A percentile compares a stretch with the other conserved stretches of the same genome.
phyloP scores from a whole-genome alignment of 1,140 invertebrate species.

The Drosophila parvula region DNA sequence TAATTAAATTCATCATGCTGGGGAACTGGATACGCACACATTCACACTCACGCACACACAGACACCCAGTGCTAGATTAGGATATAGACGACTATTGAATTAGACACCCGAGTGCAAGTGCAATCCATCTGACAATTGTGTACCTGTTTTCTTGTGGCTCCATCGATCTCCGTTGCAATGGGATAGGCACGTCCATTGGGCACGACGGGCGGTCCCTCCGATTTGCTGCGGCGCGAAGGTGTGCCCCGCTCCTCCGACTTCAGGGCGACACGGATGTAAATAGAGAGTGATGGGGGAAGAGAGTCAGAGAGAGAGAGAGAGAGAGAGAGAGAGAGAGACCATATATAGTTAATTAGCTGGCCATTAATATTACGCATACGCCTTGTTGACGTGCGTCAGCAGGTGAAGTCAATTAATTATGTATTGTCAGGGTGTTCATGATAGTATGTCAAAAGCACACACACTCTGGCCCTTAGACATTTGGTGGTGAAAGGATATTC shows the following conservation, averaged over 20 bases:
- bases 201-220: conserved; percentile 87
- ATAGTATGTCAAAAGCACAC: conserved; percentile 45
- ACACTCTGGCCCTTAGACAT: conserved; percentile 4
- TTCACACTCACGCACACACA: conserved; percentile 4
- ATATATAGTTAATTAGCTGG: conserved; percentile 72
- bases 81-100: conserved; percentile 31
- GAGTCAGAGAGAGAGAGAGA: conserved; percentile 1
- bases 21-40: conserved; percentile 8
- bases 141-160: conserved; percentile 83
- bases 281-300: neutral
- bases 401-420: conserved; percentile 72
- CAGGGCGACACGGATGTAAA: conserved; percentile 58
- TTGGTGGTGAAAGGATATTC: neutral
- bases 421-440: conserved; percentile 55
- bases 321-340: neutral
- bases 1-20: conserved; percentile 22
- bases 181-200: conserved; percentile 85
- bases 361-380: conserved; percentile 75
- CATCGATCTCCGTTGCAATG: conserved; percentile 84
- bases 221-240: conserved; percentile 88
- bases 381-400: conserved; percentile 62
- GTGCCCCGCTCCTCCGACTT: conserved; percentile 86
- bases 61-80: conserved; percentile 17
- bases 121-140: conserved; percentile 61
- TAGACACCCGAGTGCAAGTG: conserved; percentile 33